A percentile compares a stretch with the other conserved stretches of the same genome.
Conservation (phyloP, 2,888 invertebrate genomes). For the Dastarcus helophoroides region DNA sequence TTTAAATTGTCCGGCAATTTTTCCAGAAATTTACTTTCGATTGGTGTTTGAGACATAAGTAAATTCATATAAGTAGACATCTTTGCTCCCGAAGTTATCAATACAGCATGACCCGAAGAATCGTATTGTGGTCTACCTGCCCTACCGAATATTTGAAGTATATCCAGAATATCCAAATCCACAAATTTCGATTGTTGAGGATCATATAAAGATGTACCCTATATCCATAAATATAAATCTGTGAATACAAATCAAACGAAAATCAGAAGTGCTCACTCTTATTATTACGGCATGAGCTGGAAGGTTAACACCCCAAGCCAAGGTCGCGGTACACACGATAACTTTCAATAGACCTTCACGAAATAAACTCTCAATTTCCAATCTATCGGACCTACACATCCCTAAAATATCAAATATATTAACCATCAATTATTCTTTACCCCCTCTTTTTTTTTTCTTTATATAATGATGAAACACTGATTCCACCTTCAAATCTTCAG, state of each 20-base stretch:
- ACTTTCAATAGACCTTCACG: slow-evolving; percentile 77
- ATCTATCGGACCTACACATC: slow-evolving; percentile 40
- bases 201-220: slow-evolving; percentile 85
- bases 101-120: slow-evolving; percentile 85
- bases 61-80: slow-evolving; percentile 86
- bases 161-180: slow-evolving; percentile 93
- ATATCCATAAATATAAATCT: no score
- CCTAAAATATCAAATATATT: slow-evolving; percentile 32
- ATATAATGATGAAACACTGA: no score
- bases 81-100: slow-evolving; percentile 88
- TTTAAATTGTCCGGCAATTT: slow-evolving; percentile 92
- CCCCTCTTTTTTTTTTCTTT: neutral
- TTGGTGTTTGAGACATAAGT: slow-evolving; percentile 93
- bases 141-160: slow-evolving; percentile 95
- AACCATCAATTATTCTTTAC: neutral
- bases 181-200: slow-evolving; percentile 88
- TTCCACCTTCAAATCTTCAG: neutral
- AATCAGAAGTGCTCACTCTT: slow-evolving; percentile 49
- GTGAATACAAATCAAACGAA: no score
- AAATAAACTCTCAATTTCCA: slow-evolving; percentile 68
- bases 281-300: slow-evolving; percentile 98
- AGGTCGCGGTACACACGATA: slow-evolving; percentile 90
- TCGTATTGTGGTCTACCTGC: slow-evolving; percentile 98
- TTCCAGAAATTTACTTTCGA: slow-evolving; percentile 92
- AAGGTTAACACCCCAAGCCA: slow-evolving; percentile 99